Evolutionary conservation across 2,888 invertebrate species (phyloP).

Genomic region (Diplolepis rosae): DNA sequence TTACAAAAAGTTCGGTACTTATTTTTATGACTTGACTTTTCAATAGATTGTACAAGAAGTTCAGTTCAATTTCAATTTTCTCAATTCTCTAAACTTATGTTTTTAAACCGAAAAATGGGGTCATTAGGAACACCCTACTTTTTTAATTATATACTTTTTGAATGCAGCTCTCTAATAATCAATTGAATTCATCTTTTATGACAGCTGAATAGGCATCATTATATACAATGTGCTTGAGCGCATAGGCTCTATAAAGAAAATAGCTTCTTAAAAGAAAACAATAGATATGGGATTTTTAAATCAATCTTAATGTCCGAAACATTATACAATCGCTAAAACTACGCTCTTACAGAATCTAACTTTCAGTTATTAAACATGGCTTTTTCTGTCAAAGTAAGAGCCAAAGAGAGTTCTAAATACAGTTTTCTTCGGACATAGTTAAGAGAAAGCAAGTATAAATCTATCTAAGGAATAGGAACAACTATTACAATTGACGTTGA

Average conservation of each 20-base stretch:
- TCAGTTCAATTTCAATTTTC: no score
- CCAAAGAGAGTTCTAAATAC: conserved; percentile 30
- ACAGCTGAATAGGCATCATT: background rate
- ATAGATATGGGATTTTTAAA: background rate
- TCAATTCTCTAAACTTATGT: no score
- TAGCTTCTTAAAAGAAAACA: conserved; percentile 12
- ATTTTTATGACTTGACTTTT: no score
- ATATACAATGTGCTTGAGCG: no score
- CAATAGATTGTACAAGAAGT: no score
- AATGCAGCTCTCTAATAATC: background rate
- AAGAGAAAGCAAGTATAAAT: conserved; percentile 44
- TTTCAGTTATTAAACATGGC: background rate
- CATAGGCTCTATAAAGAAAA: conserved; percentile 1
- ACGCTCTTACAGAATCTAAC: conserved; percentile 2
- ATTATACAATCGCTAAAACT: background rate
- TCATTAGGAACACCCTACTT: conserved; percentile 1
- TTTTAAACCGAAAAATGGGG: no score
- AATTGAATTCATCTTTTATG: background rate
- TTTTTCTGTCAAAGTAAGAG: conserved; percentile 35
- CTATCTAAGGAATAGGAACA: conserved; percentile 16
- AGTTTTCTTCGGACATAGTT: conserved; percentile 26
- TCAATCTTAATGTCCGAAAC: background rate
- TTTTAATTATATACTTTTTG: no score
- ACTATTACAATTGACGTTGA: conserved; percentile 36
- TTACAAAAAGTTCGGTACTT: no score